Percentiles rank a stretch among this genome's conserved stretches.
These are phyloP conservation scores for Chironomus riparius DNA, from an alignment of 2,888 invertebrate genomes.

Conservation along the genomic window DNA sequence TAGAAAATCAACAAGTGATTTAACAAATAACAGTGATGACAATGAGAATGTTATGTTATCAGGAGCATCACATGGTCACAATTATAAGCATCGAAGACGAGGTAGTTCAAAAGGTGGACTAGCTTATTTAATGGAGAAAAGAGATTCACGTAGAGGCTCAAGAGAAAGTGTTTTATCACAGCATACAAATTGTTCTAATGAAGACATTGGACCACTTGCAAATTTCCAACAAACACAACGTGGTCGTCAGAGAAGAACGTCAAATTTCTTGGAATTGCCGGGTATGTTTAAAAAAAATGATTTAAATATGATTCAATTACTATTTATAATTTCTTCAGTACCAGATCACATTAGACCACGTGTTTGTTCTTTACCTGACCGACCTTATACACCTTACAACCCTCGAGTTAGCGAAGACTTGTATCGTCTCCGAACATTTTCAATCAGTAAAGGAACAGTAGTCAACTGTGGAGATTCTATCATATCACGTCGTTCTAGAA, in stretches of 20 bases:
- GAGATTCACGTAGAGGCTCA: conserved; percentile 77
- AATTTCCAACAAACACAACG: conserved; percentile 64
- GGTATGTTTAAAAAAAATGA: conserved; percentile 46
- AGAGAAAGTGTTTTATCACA: conserved; percentile 56
- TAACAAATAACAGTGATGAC: conserved; percentile 46
- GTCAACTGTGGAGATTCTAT: conserved; percentile 87
- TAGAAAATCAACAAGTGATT: conserved; percentile 68
- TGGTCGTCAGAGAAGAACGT: conserved; percentile 69
- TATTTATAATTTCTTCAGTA: conserved; percentile 45
- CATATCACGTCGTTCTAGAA: conserved; percentile 72
- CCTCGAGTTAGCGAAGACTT: conserved; percentile 75
- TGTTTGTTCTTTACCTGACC: conserved; percentile 77
- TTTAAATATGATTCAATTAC: too few species aligned
- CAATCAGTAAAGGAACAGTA: conserved; percentile 78
- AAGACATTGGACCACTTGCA: conserved; percentile 71
- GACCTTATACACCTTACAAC: conserved; percentile 71
- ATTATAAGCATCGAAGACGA: conserved; percentile 56
- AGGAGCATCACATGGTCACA: conserved; percentile 41
- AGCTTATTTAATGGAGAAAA: conserved; percentile 73
- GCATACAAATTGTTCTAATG: conserved; percentile 64
- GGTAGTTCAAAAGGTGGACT: conserved; percentile 54
- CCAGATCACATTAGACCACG: conserved; percentile 75
- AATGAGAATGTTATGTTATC: neutral
- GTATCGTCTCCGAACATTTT: conserved; percentile 74
- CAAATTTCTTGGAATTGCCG: conserved; percentile 78